Conservation (phyloP, 2,888 invertebrate species). For the Chloroclysta siterata region DNA sequence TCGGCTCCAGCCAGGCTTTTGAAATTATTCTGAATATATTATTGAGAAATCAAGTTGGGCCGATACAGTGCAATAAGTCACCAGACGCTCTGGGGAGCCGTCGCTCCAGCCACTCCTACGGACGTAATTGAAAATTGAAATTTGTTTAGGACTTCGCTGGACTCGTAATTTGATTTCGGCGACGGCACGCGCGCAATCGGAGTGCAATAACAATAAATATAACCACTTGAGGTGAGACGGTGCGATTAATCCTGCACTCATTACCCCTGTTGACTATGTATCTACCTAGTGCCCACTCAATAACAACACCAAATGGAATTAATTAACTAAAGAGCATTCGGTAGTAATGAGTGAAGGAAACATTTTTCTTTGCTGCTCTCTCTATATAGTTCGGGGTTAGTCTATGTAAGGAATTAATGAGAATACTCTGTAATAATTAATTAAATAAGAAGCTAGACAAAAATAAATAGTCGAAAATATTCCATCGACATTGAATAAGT, state of each 20-base stretch:
- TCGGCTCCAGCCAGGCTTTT: constrained; percentile 53
- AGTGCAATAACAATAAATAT: constrained; percentile 77
- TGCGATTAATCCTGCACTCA: constrained; percentile 56
- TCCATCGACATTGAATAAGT: not conserved
- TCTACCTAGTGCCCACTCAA: constrained; percentile 39
- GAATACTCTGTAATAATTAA: constrained; percentile 17
- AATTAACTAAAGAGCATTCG: constrained; percentile 54
- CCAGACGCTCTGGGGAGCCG: constrained; percentile 67
- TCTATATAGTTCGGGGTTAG: constrained; percentile 7
- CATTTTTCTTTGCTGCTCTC: constrained; percentile 25
- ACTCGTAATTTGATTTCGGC: constrained; percentile 77
- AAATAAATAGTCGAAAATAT: not conserved
- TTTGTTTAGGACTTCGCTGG: constrained; percentile 80
- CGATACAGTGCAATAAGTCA: constrained; percentile 75
- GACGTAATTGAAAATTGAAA: constrained; percentile 83
- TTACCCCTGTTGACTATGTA: constrained; percentile 50
- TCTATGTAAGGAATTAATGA: constrained; percentile 10
- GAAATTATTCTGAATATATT: constrained; percentile 80
- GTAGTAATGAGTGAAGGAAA: constrained; percentile 36
- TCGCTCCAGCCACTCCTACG: constrained; percentile 63
- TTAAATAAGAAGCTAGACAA: constrained; percentile 2
- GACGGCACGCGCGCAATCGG: constrained; percentile 69
- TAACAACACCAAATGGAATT: constrained; percentile 52
- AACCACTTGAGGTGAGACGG: constrained; percentile 64
- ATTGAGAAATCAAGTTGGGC: constrained; percentile 63